Conservation (phyloP, 2,888 invertebrate species). For the Acanthopleura granulata region DNA sequence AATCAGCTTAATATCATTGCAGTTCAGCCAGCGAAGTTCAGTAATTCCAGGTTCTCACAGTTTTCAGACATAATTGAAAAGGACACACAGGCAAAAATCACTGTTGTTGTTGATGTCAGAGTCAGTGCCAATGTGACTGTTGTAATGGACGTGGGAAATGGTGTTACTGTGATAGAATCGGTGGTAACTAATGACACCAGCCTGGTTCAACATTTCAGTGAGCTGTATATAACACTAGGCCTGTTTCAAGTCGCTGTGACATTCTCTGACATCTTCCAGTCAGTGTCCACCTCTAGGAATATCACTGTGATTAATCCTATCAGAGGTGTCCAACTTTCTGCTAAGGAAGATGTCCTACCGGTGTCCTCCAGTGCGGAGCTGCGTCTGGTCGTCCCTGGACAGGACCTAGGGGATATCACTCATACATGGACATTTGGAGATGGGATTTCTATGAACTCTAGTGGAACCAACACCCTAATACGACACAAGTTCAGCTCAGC, state of each 20-base stretch:
- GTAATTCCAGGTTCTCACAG: neutral
- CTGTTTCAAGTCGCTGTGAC: neutral
- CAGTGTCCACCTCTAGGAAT: neutral
- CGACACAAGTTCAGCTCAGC: neutral
- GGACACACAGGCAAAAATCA: neutral
- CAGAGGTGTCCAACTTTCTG: neutral
- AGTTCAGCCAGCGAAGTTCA: neutral
- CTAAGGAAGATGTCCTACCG: neutral
- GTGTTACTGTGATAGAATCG: neutral
- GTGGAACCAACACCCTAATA: neutral
- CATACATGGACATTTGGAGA: conserved; percentile 14
- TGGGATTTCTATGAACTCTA: neutral
- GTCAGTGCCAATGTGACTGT: neutral
- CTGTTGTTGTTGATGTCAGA: neutral
- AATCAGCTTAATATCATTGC: neutral
- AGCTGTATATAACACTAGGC: neutral
- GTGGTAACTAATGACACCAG: neutral
- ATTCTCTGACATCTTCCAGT: neutral
- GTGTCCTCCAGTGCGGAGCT: neutral
- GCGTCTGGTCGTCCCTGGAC: neutral
- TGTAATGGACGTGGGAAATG: neutral
- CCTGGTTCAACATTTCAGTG: neutral
- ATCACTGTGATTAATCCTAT: neutral
- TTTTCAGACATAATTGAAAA: neutral
- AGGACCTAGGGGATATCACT: neutral